Conservation (phyloP, 2,797 vertebrate genomes). For the Setipinna tenuifilis region DNA sequence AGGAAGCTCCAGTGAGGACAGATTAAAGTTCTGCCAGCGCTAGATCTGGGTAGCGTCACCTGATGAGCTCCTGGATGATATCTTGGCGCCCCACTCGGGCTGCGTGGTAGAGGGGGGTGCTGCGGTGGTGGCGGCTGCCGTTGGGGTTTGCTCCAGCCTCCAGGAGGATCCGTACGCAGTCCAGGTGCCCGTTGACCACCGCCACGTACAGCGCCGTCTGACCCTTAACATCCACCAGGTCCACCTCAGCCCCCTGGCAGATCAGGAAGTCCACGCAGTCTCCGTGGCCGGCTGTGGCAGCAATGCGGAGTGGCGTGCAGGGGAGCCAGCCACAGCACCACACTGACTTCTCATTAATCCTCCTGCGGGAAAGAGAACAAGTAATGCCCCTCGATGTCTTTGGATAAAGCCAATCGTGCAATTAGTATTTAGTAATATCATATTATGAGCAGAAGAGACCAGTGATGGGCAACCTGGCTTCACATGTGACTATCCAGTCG, state of each 20-base stretch:
- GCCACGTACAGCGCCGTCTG: conserved; percentile 93
- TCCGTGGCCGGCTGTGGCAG: conserved; percentile 87
- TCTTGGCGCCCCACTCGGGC: conserved; percentile 86
- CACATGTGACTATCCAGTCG: background rate
- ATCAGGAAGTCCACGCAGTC: conserved; percentile 87
- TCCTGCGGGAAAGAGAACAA: conserved; percentile 63
- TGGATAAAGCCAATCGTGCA: background rate
- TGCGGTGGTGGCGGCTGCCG: conserved; percentile 91
- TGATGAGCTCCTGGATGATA: conserved; percentile 88
- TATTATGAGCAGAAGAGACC: no score
- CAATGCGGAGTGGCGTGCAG: conserved; percentile 89
- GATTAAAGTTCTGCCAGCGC: background rate
- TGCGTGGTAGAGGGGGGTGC: conserved; percentile 89
- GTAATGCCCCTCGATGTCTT: background rate
- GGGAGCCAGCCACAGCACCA: conserved; percentile 94
- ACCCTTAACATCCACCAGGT: conserved; percentile 93
- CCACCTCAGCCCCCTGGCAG: conserved; percentile 86
- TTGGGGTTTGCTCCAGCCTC: conserved; percentile 91
- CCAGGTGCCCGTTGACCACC: conserved; percentile 89
- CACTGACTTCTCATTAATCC: conserved; percentile 93
- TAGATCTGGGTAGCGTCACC: conserved; percentile 67
- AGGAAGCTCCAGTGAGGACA: background rate
- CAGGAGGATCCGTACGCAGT: conserved; percentile 88
- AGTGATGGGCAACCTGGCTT: no score
- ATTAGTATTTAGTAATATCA: background rate